Evolutionary conservation across 2,888 invertebrate species (phyloP).

Genomic region (Eristalis intricaria): DNA sequence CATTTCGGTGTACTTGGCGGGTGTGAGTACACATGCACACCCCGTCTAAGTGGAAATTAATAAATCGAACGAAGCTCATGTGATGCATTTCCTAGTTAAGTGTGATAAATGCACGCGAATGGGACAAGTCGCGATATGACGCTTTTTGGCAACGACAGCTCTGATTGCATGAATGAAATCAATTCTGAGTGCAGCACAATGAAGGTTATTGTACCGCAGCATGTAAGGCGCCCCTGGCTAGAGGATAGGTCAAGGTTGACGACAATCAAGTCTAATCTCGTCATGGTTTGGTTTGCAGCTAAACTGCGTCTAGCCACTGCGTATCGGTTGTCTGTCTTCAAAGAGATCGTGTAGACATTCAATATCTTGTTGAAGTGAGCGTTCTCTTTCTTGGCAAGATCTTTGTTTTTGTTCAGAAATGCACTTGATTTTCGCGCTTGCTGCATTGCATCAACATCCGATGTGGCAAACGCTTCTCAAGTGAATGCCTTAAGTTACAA

Average conservation of each 20-base stretch:
- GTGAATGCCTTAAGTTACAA: background rate
- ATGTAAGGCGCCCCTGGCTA: background rate
- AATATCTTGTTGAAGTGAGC: background rate
- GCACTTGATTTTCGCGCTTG: background rate
- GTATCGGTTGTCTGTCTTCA: background rate
- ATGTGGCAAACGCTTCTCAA: background rate
- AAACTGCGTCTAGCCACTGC: background rate
- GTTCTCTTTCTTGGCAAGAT: background rate
- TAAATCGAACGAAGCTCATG: constrained; percentile 40
- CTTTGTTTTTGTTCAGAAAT: background rate
- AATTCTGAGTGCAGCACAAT: too few species aligned
- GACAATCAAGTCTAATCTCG: background rate
- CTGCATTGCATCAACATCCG: background rate
- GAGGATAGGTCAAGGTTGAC: constrained; percentile 3
- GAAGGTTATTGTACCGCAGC: background rate
- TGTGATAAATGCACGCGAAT: background rate
- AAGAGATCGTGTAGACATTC: background rate
- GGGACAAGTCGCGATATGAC: background rate
- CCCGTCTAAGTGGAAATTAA: constrained; percentile 24
- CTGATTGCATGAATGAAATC: background rate
- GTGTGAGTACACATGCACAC: background rate
- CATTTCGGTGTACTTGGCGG: background rate
- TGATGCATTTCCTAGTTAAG: constrained; percentile 14
- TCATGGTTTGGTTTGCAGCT: background rate
- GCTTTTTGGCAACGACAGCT: background rate